Percentiles rank a stretch among this genome's conserved stretches.
Conservation (phyloP, 2,888 invertebrate species). For the Lycaena phlaeas region DNA sequence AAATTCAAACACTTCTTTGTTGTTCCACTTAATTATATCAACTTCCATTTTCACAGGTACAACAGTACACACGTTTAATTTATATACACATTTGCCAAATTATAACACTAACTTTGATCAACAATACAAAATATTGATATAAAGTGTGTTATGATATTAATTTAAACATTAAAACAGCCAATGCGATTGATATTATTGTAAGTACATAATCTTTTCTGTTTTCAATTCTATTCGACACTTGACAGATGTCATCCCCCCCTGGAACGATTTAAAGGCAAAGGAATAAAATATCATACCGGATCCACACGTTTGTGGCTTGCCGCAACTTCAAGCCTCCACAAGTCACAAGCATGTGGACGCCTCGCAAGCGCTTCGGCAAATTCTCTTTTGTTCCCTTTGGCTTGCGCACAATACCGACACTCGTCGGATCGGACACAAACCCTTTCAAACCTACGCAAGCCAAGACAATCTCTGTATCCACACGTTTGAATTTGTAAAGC, state of each 20-base stretch:
- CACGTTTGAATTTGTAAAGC: no score
- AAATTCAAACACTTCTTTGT: slow-evolving; percentile 65
- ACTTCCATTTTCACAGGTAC: slow-evolving; percentile 50
- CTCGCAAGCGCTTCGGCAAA: no score
- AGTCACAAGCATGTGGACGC: no score
- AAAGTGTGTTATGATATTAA: background rate
- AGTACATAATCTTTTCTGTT: background rate
- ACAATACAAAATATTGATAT: background rate
- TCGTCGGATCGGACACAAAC: no score
- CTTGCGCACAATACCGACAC: no score
- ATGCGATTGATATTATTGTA: background rate
- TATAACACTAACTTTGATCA: background rate
- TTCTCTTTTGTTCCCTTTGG: no score
- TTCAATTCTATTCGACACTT: background rate
- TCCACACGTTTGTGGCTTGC: no score
- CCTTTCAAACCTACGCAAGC: no score
- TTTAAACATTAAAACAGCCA: background rate
- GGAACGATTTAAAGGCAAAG: no score
- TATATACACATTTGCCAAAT: slow-evolving; percentile 13
- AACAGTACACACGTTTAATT: slow-evolving; percentile 11
- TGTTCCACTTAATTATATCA: slow-evolving; percentile 60
- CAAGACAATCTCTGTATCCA: no score
- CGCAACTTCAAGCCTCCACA: no score
- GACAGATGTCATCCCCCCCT: background rate
- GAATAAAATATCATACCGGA: no score